phyloP scores from a whole-genome alignment of 2,113 vertebrate genomes.

The Felis chaus region DNA sequence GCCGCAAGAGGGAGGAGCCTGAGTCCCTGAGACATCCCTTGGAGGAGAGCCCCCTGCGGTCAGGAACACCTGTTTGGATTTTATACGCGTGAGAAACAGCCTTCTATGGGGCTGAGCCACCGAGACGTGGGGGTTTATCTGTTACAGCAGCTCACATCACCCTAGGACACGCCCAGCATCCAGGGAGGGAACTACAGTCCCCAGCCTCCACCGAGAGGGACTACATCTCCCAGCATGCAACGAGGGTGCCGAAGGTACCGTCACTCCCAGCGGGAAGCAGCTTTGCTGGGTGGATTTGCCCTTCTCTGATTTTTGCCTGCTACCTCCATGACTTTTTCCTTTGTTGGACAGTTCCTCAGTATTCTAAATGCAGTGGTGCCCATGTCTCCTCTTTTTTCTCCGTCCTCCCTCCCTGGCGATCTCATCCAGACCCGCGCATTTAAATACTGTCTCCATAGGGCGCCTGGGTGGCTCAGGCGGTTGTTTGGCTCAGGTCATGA shows the following conservation, averaged over 20 bases:
- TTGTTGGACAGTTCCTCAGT: neutral
- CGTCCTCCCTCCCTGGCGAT: neutral
- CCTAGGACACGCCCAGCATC: neutral
- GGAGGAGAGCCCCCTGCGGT: neutral
- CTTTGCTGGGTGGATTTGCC: neutral
- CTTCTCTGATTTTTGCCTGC: neutral
- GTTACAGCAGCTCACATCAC: neutral
- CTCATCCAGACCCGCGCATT: neutral
- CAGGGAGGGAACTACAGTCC: neutral
- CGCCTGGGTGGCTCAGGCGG: no score
- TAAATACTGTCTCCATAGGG: neutral
- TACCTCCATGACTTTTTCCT: neutral
- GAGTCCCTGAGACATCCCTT: neutral
- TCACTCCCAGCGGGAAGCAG: neutral
- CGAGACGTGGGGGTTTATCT: neutral
- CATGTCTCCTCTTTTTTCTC: neutral
- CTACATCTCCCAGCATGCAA: constrained; percentile 36
- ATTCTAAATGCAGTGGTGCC: neutral
- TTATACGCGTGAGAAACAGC: neutral
- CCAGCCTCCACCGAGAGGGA: neutral
- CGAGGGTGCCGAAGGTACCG: neutral
- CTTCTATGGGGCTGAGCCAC: neutral
- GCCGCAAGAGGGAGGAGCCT: neutral
- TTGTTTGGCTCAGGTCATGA: no score
- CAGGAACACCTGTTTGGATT: neutral